phyloP scores from a whole-genome alignment of 2,888 invertebrate species.

The Acanthosepion esculentum region DNA sequence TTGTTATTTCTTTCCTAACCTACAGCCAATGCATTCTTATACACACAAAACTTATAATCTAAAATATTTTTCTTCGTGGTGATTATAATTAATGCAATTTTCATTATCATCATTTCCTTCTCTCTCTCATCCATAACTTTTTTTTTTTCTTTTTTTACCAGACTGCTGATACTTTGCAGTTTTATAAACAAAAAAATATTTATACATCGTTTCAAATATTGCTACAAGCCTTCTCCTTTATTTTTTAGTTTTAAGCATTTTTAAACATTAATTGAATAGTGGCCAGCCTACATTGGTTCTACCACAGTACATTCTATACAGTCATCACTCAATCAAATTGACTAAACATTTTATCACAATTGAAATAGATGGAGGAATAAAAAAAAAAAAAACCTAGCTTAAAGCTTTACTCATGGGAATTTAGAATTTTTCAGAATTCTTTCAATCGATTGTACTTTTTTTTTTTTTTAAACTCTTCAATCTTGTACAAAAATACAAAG shows the following conservation, averaged over 20 bases:
- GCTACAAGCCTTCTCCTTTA: not conserved
- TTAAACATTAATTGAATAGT: not conserved
- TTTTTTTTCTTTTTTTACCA: not conserved
- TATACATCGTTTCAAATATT: not conserved
- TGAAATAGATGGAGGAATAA: not conserved
- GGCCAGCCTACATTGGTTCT: constrained; percentile 1
- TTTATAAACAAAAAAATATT: not conserved
- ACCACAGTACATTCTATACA: not conserved
- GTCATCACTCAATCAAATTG: not conserved
- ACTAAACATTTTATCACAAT: not conserved
- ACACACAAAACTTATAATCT: not conserved
- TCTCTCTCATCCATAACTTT: not conserved
- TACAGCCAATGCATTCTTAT: not conserved
- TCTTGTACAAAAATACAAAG: no score
- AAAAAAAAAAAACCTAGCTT: not conserved
- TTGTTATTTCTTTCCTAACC: not conserved
- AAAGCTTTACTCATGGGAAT: not conserved
- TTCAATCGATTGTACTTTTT: not conserved
- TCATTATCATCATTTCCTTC: not conserved
- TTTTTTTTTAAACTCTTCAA: not conserved
- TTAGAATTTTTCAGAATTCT: not conserved
- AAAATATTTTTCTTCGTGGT: not conserved
- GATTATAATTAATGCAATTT: not conserved
- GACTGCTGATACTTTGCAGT: constrained; percentile 7
- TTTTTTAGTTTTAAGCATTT: not conserved